These are phyloP conservation scores for Cichlasoma orientale DNA, from an alignment of 2,797 vertebrate species.

Conservation along the genomic window DNA sequence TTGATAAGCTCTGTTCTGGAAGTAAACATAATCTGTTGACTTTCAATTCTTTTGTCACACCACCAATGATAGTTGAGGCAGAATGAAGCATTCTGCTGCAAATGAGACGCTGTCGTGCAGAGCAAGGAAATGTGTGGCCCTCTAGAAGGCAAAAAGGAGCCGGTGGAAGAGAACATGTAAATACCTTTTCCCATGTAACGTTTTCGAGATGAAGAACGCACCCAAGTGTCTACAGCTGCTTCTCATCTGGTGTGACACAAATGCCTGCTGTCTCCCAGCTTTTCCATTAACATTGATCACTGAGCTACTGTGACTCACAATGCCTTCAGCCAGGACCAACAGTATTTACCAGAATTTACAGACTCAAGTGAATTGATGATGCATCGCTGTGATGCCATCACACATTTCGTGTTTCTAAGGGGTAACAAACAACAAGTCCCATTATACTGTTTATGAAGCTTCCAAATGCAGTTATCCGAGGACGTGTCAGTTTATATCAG, in stretches of 20 bases:
- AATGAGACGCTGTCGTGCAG: constrained; percentile 45
- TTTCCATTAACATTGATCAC: constrained; percentile 47
- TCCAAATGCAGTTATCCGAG: neutral
- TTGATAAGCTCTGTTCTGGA: constrained; percentile 84
- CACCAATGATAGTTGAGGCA: constrained; percentile 71
- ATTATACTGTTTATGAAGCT: neutral
- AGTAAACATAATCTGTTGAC: constrained; percentile 86
- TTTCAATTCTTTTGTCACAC: constrained; percentile 82
- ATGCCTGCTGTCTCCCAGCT: constrained; percentile 32
- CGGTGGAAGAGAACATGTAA: constrained; percentile 45
- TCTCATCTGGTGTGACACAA: constrained; percentile 45
- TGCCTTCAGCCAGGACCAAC: neutral
- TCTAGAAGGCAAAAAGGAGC: constrained; percentile 30
- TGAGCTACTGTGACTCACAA: constrained; percentile 33
- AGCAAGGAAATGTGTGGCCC: constrained; percentile 37
- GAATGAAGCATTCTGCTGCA: constrained; percentile 66
- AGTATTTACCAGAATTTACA: constrained; percentile 34
- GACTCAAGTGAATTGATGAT: constrained; percentile 41
- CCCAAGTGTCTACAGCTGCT: constrained; percentile 31
- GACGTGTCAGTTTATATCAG: neutral
- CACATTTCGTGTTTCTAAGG: neutral
- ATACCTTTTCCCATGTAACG: constrained; percentile 29
- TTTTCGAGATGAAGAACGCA: constrained; percentile 21
- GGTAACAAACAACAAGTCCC: neutral
- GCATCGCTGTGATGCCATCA: constrained; percentile 4